Evolutionary conservation across 2,797 vertebrate genomes (phyloP).

Genomic region (Cirrhinus molitorella): DNA sequence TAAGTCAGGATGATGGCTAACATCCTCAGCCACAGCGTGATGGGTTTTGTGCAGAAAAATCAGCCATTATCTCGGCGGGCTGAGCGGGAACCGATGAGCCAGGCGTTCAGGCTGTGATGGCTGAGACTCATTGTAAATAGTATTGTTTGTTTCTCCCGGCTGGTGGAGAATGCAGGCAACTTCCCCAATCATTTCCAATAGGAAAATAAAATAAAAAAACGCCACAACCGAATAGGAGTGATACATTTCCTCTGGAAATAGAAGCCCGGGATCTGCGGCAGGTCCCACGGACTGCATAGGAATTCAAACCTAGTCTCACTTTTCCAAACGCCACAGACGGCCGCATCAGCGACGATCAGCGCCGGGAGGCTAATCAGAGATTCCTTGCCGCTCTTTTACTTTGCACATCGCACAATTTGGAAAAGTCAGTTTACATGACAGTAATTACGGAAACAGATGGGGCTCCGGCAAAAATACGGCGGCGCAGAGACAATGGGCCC

Average conservation of each 20-base stretch:
- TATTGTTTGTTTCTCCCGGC: conserved; percentile 44
- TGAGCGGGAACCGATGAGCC: conserved; percentile 30
- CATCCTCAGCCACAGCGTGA: conserved; percentile 47
- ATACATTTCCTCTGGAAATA: conserved; percentile 44
- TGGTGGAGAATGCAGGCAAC: conserved; percentile 34
- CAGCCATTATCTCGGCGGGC: conserved; percentile 43
- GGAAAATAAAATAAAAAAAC: conserved; percentile 47
- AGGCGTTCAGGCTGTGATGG: conserved; percentile 22
- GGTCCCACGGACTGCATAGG: conserved; percentile 37
- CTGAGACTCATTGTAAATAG: conserved; percentile 49
- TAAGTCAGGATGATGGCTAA: conserved; percentile 52
- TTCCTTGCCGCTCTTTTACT: conserved; percentile 44
- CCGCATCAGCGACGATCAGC: conserved; percentile 40
- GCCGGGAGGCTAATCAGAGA: conserved; percentile 57
- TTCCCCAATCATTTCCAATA: conserved; percentile 47
- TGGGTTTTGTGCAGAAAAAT: conserved; percentile 26
- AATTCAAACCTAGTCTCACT: conserved; percentile 42
- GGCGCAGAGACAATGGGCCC: conserved; percentile 65
- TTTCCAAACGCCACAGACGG: conserved; percentile 32
- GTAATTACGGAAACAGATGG: conserved; percentile 77
- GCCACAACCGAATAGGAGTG: conserved; percentile 22
- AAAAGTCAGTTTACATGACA: conserved; percentile 72
- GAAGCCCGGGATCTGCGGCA: neutral
- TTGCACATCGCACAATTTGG: conserved; percentile 56
- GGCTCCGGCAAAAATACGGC: conserved; percentile 68